Percentiles rank a stretch among this genome's conserved stretches.
Conservation (phyloP, 37 sponge, comb jelly and placozoan species). For the Crambe crambe region DNA sequence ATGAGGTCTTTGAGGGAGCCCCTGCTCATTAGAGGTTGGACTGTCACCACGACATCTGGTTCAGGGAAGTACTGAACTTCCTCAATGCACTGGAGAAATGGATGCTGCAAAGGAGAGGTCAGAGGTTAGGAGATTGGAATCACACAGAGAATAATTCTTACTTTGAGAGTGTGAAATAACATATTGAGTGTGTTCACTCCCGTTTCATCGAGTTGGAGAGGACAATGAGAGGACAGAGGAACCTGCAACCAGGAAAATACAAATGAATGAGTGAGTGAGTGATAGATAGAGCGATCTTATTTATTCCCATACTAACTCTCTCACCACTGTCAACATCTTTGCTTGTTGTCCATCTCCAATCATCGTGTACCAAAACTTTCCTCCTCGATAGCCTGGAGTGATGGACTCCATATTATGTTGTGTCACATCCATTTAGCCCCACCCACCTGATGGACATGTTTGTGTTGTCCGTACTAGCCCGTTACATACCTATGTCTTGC, state of each 20-base stretch:
- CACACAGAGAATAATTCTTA: no score
- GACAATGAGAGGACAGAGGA: background rate
- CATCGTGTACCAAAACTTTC: background rate
- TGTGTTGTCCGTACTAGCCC: no score
- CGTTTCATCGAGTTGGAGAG: background rate
- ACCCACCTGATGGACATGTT: no score
- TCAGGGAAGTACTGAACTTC: conserved; percentile 48
- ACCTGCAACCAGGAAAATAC: background rate
- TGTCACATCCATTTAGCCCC: no score
- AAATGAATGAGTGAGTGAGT: no score
- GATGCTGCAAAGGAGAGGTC: no score
- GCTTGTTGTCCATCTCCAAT: background rate
- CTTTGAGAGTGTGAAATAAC: background rate
- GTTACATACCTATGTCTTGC: no score
- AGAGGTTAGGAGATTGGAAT: background rate
- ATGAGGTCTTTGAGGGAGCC: conserved; percentile 76
- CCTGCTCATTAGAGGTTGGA: conserved; percentile 8
- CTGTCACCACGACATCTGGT: conserved; percentile 15
- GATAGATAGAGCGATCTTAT: no score
- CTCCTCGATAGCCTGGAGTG: background rate
- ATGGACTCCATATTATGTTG: no score
- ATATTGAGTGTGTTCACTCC: background rate
- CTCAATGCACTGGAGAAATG: no score
- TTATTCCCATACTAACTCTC: background rate
- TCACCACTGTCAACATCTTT: background rate